phyloP scores from a whole-genome alignment of 1,140 invertebrate species.

The Zelostemma sp. region DNA sequence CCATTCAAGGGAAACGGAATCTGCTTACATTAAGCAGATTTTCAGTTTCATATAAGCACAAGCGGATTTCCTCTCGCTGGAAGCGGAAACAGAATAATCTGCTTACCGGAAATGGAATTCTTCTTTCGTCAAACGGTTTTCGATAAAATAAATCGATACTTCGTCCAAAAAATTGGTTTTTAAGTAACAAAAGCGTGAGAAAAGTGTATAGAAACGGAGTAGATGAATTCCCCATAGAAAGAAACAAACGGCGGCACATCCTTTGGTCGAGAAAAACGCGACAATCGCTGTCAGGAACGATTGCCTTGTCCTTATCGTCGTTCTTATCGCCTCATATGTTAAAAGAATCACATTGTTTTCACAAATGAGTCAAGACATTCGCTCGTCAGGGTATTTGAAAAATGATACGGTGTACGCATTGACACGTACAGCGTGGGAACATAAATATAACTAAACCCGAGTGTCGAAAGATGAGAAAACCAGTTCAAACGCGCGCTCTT shows the following conservation, averaged over 20 bases:
- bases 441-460: not conserved
- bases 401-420: constrained; percentile 25
- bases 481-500: too few species aligned
- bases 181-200: too few species aligned
- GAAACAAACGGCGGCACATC: constrained; percentile 27
- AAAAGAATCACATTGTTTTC: constrained; percentile 20
- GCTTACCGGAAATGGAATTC: too few species aligned
- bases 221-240: constrained; percentile 17
- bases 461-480: not conserved
- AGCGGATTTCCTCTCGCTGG: too few species aligned
- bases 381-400: constrained; percentile 23
- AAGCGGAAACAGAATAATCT: too few species aligned
- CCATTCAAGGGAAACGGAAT: too few species aligned
- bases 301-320: constrained; percentile 9
- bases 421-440: constrained; percentile 20
- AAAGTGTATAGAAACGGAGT: too few species aligned
- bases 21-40: too few species aligned
- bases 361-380: constrained; percentile 16
- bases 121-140: too few species aligned
- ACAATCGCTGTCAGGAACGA: constrained; percentile 10
- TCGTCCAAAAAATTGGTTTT: too few species aligned
- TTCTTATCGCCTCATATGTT: constrained; percentile 28
- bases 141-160: too few species aligned
- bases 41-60: too few species aligned
- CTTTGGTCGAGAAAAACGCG: constrained; percentile 38